phyloP scores from a whole-genome alignment of 2,888 invertebrate genomes.

The Coelinius sp. region DNA sequence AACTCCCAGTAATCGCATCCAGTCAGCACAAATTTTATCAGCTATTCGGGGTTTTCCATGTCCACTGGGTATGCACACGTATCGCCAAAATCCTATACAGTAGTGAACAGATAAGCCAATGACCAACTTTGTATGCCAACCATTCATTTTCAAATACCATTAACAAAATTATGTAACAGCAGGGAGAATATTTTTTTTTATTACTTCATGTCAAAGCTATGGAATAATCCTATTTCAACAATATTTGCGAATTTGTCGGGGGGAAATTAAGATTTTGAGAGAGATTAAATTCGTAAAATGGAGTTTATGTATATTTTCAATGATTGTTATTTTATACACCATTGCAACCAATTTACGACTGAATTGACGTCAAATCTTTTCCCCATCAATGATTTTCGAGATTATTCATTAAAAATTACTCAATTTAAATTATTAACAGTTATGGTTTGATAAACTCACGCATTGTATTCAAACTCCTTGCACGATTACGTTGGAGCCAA shows the following conservation, averaged over 20 bases:
- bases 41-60: slow-evolving; percentile 1
- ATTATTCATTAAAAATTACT: not conserved
- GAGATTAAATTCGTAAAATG: not conserved
- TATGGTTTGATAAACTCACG: not conserved
- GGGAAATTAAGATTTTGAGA: not conserved
- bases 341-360: no score
- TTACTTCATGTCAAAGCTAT: not conserved
- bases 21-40: slow-evolving; percentile 37
- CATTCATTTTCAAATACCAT: slow-evolving; percentile 28
- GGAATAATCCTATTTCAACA: not conserved
- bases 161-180: slow-evolving; percentile 33
- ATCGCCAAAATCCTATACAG: not conserved
- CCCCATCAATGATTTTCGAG: no score
- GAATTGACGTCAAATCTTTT: no score
- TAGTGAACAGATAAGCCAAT: slow-evolving; percentile 49
- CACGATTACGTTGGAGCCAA: not conserved
- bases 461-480: slow-evolving; percentile 2
- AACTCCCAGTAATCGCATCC: not conserved
- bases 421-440: not conserved
- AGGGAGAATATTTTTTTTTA: not conserved
- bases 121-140: slow-evolving; percentile 51
- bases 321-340: not conserved
- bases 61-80: not conserved
- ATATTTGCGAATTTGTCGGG: not conserved
- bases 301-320: not conserved